Evolutionary conservation across 2,888 invertebrate genomes (phyloP), one percentile per base, ranked within the genome.

Genomic region (Leucophenga montana): DNA sequence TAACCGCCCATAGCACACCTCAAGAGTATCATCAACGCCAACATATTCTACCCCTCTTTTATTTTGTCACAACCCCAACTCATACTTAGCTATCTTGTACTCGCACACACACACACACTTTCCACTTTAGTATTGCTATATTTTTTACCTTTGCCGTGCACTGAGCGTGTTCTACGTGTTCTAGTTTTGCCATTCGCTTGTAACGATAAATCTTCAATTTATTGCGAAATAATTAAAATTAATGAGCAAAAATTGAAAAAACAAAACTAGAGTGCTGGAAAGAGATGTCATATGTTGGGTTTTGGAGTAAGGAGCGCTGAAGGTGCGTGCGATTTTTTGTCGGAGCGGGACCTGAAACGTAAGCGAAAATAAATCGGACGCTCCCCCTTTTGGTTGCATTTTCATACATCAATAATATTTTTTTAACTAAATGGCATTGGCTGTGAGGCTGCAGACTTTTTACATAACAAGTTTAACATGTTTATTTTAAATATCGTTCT

Each of bases 141-240:
- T n/a, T n/a, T n/a, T n/a, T n/a, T n/a, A n/a, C 5, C 65, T 65
- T 69, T 80, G 78, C 80, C 80, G 84, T 80, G 77, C 78, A 80
- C 82, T 33, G 33, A 33, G 33, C 33, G 33, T 33, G 33, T 33
- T 33, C 33, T 33, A 33, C 33, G 33, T 33, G 33, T 33, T 33
- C 33, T 33, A 33, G 33, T 33, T 33, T 33, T 33, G 8, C 4
- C 33, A 33, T 33, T 33, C 33, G 33, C 33, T 79, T 82, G 81
- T 75, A 72, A 80, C 84, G 77, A 84, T 81, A 84, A 81, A 81
- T 81, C 84, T 81, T 81, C 77, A 77, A 84, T 81, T 81, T 84
- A 81, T 81, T 81, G 74, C 83, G 83, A 83, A 81, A 81, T 84
- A 81, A 81, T 81, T 81, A 84, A 81, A 81, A 81, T 81, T 84